phyloP scores from a whole-genome alignment of 92 coral and sea anemone genomes.

The Epizoanthus rinbou region DNA sequence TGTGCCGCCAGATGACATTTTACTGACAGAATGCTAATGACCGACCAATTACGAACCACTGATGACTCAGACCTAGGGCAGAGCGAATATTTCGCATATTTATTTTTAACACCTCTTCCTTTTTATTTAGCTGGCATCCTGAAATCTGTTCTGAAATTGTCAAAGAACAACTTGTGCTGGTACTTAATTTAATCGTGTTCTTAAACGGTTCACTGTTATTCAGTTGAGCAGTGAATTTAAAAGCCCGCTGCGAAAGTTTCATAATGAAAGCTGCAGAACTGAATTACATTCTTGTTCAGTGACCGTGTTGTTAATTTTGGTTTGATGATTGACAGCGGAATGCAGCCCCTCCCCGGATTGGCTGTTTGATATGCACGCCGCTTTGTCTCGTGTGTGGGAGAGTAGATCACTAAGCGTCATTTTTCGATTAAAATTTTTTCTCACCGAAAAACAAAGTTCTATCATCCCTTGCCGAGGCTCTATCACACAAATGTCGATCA shows the following conservation, averaged over 20 bases:
- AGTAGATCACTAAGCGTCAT: slow-evolving; percentile 43
- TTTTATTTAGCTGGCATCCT: slow-evolving; percentile 7
- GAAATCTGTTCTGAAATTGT: background rate
- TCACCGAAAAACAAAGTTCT: slow-evolving; percentile 18
- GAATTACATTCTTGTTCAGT: slow-evolving; percentile 63
- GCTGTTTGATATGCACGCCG: slow-evolving; percentile 44
- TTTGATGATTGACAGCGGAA: slow-evolving; percentile 75
- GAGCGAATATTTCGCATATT: slow-evolving; percentile 2
- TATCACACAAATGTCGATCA: slow-evolving; percentile 28
- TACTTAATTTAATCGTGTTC: background rate
- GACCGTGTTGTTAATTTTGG: slow-evolving; percentile 70
- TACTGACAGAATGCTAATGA: slow-evolving; percentile 17
- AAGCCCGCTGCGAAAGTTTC: slow-evolving; percentile 1
- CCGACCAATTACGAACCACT: background rate
- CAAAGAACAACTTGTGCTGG: background rate
- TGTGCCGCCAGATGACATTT: slow-evolving; percentile 18
- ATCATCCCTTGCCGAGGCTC: slow-evolving; percentile 7
- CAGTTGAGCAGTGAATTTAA: slow-evolving; percentile 3
- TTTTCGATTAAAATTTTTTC: slow-evolving; percentile 27
- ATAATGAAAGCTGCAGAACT: background rate
- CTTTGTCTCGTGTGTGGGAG: slow-evolving; percentile 49
- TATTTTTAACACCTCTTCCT: background rate
- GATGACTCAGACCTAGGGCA: background rate
- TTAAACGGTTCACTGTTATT: background rate
- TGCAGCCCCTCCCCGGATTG: slow-evolving; percentile 69